Evolutionary conservation across 64 coral and sea anemone genomes (phyloP), one percentile per base, ranked within the genome.

Genomic region (Astreopora myriophthalma): DNA sequence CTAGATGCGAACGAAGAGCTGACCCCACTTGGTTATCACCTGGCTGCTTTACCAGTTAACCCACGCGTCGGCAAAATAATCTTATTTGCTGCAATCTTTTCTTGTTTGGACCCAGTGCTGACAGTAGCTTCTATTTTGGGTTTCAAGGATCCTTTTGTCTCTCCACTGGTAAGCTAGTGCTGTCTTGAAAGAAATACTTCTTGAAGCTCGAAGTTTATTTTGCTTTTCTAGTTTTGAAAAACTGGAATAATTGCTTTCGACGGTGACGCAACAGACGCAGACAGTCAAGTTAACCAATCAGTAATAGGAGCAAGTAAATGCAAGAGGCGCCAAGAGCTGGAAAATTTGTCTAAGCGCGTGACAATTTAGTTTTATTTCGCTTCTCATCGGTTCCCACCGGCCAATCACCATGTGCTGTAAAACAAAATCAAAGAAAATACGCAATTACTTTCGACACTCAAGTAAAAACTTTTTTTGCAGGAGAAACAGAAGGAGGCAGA

Each of bases 31-130:
- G 97, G 97, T 26, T 91, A 99, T 60, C 97, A 99, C 48, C 19
- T 99, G 38, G 97, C 97, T 23, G 64, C 80, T 28, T 81, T 99
- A 67, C 97, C 97, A 17, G 97, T 99, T n/a, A 80, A 96, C 60
- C 97, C 97, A 17, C 80, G 97, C 30, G 93, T 99, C 74, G 97
- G 97, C 26, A 99, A 99, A 79, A 99, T 99, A 49, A 99, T 99
- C 36, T 62, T 99, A 1, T 99, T 99, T 72, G 97, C 94, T 35
- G 97, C 97, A 49, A 99, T 96, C 36, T 96, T 99, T 80, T 99
- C 97, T 26, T 99, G 97, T 87, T 79, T 99, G 66, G 94, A 99
- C 55, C 97, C 97, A 8, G 94, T 99, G 4, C 36, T 99, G 8
- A 99, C 97, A 14, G 87, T 99, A 16, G 94, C 97, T 4, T 99